Evolutionary conservation across 2,888 invertebrate genomes (phyloP), one percentile per base, ranked within the genome.

Genomic region (Megamerina dolium): DNA sequence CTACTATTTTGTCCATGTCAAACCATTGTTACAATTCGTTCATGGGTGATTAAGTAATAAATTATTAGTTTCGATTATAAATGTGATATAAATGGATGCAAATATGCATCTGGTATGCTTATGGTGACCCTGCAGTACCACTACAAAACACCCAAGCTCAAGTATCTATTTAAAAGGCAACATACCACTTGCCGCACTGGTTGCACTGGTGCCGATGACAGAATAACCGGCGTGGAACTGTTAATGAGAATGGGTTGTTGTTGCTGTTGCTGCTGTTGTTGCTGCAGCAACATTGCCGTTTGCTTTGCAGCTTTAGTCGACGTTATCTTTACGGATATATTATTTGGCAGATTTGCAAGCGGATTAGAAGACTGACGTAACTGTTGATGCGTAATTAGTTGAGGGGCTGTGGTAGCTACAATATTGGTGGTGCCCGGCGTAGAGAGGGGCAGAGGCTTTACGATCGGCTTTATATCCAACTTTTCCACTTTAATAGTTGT

Each of bases 291-390:
- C 29, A 35, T 10, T 14, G 35, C 6, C 21, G 26, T 34, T 17
- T 45, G 39, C n/a, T 60, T 67, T 26, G 61, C 58, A 3, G 61
- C 53, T 48, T 68, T 68, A 1, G 66, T 58, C 8, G 66, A 64
- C 10, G 68, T 68, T 13, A 68, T 68, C 51, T 68, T 68, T 3
- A 68, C 68, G 3, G 69, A 68, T 39, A 68, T 68, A 38, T 68
- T 68, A 46, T 68, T 68, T 20, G 68, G 68, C 45, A 68, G 53
- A 53, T 68, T 66, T 19, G 67, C 68, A 50, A 68, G 46, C 2
- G 68, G 65, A 52, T 58, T 58, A 5, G 55, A 52, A 6, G 59
- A 57, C 39, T 64, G 56, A 2, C 66, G 52, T 34, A 66, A 41
- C 37, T 63, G 62, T 32, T 61, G 63, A 1, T 50, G 57, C 3